Base-by-base conservation (phyloP, 64 coral and sea anemone genomes). In the Actinia tenebrosa region DNA sequence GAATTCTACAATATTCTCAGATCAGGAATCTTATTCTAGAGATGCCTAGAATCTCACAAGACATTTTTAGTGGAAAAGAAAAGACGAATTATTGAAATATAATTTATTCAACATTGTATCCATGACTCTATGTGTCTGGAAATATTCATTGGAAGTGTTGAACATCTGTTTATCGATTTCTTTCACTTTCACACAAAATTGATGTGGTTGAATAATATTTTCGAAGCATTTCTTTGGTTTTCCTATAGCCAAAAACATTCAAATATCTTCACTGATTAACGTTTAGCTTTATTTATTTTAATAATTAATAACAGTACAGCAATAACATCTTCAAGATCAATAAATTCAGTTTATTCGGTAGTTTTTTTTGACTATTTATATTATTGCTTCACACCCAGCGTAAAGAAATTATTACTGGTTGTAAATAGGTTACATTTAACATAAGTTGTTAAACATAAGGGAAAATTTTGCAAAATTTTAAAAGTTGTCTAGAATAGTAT, bases 41-140 rank as follows among this genome's bases (percentile, higher is more conserved):
- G 22, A 66, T n/a, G n/a, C n/a, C 69, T 37, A 26, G 42, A 75
- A 75, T 30, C 10, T 75, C 27, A 1, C 69, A 75, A 75, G 69
- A 75, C 69, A 30, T 26, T 30, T 75, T 1, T 11, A 66, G 7
- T 23, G 63, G 10, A 30, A 10, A 30, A 42, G 25, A 10, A n/a
- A 22, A 22, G 20, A 75, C 69, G 3, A 13, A 75, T 43, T 13
- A 1, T 75, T 37, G 3, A 75, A 1, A 3, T 30, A 75, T 75
- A 75, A 75, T 75, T 75, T 30, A 43, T 75, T 75, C 69, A 75
- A 75, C 69, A 75, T 15, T 75, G 26, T 75, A 72, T 27, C n/a
- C 25, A 75, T 75, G 26, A 23, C 5, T 20, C 5, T 69, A 23
- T 4, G 7, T 50, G 47, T 50, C 56, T 58, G 13, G 56, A 58